Conservation (phyloP, 1,140 invertebrate species). For the Drosophila bocki region DNA sequence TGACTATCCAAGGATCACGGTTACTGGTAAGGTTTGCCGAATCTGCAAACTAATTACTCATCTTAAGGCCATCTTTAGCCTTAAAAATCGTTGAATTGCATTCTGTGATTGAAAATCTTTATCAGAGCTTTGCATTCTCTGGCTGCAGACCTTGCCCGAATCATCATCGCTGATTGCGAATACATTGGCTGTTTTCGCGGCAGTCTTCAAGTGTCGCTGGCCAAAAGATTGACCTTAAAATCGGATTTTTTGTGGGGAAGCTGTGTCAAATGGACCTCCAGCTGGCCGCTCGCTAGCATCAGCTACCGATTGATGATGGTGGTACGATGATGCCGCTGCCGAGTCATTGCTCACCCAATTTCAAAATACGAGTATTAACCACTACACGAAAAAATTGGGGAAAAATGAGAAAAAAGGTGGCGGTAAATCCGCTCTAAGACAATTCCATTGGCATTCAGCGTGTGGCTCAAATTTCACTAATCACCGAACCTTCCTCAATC, state of each 20-base stretch:
- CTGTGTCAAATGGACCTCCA: slow-evolving; percentile 67
- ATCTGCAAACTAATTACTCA: slow-evolving; percentile 4
- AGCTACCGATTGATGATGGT: slow-evolving; percentile 44
- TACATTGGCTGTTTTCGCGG: slow-evolving; percentile 13
- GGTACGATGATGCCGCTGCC: slow-evolving; percentile 47
- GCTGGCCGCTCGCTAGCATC: slow-evolving; percentile 30
- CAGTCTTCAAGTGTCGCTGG: slow-evolving; percentile 49
- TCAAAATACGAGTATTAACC: slow-evolving; percentile 65
- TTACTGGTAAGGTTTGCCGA: background rate
- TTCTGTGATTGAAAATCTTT: slow-evolving; percentile 5
- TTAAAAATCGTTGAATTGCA: background rate
- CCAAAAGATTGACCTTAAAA: slow-evolving; percentile 66
- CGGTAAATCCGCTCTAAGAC: slow-evolving; percentile 71
- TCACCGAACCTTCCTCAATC: slow-evolving; percentile 49
- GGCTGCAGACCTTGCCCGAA: slow-evolving; percentile 16
- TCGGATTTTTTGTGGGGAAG: slow-evolving; percentile 56
- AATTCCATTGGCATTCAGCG: slow-evolving; percentile 75
- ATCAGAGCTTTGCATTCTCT: slow-evolving; percentile 8
- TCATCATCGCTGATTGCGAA: slow-evolving; percentile 41
- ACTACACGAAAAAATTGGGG: slow-evolving; percentile 28
- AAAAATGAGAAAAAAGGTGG: slow-evolving; percentile 36
- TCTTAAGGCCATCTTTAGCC: background rate
- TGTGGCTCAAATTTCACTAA: slow-evolving; percentile 71
- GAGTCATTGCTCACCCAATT: slow-evolving; percentile 81
- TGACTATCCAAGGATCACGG: background rate